Conservation (phyloP, 2,113 vertebrate species). For the Rynchops niger region DNA sequence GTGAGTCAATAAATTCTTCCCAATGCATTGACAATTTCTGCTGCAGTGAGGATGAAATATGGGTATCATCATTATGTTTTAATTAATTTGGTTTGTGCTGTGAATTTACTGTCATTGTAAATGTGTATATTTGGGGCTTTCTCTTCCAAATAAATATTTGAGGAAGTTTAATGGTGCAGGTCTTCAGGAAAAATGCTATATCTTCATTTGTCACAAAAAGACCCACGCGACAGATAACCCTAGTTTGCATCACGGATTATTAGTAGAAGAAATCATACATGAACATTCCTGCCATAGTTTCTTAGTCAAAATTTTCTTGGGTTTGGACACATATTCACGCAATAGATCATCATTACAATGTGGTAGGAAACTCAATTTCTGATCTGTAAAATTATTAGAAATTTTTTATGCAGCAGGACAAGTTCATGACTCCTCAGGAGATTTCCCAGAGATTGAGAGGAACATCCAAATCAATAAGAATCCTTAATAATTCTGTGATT, state of each 20-base stretch:
- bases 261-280: not conserved
- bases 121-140: not conserved
- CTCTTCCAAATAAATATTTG: not conserved
- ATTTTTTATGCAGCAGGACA: not conserved
- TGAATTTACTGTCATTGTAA: not conserved
- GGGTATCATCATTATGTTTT: not conserved
- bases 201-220: not conserved
- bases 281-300: not conserved
- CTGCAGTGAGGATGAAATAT: not conserved
- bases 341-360: not conserved
- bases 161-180: not conserved
- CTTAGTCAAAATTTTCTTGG: not conserved
- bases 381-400: not conserved
- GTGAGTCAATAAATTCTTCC: not conserved
- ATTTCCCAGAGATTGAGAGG: not conserved
- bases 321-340: not conserved
- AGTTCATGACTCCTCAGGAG: not conserved
- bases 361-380: not conserved
- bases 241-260: not conserved
- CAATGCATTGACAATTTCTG: not conserved
- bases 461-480: not conserved
- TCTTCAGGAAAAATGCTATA: not conserved
- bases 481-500: not conserved
- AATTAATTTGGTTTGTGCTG: not conserved
- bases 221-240: accelerated